Percentiles rank a stretch among this genome's conserved stretches.
Conservation (phyloP, 2,797 vertebrate species). For the Astyanax mexicanus region DNA sequence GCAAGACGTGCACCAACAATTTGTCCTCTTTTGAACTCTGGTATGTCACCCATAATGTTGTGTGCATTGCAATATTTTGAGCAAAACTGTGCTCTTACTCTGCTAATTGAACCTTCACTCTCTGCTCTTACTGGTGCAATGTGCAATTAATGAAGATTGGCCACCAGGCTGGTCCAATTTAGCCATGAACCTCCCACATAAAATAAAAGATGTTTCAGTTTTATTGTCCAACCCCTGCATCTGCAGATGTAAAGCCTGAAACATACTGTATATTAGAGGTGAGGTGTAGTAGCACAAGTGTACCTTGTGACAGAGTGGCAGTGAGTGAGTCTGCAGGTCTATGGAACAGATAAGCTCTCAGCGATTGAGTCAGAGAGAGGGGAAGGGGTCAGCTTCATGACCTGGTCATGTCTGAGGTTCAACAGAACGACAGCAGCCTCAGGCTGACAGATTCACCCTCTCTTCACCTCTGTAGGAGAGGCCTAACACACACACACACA, state of each 20-base stretch:
- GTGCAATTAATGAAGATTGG: no score
- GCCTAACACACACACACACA: slow-evolving; percentile 10
- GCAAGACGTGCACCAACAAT: no score
- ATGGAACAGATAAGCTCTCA: slow-evolving; percentile 28
- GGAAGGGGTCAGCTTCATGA: slow-evolving; percentile 58
- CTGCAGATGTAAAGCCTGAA: not conserved
- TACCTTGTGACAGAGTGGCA: not conserved
- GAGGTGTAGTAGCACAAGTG: not conserved
- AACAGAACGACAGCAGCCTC: slow-evolving; percentile 68
- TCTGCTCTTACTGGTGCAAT: no score
- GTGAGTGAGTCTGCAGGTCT: slow-evolving; percentile 12
- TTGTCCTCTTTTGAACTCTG: no score
- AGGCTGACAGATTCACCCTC: slow-evolving; percentile 57
- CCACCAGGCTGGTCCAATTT: no score
- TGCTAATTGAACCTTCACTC: no score
- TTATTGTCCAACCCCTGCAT: no score
- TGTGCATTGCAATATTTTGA: no score
- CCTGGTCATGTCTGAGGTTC: slow-evolving; percentile 72
- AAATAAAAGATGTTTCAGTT: no score
- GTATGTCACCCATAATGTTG: no score
- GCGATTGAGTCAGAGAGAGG: slow-evolving; percentile 18
- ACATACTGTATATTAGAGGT: not conserved
- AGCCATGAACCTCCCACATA: no score
- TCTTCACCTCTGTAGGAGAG: slow-evolving; percentile 32
- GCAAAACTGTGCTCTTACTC: no score